Percentiles rank a stretch among this genome's conserved stretches.
These are phyloP conservation scores for Virgularia gustaviana DNA, from an alignment of 92 coral and sea anemone species.

Conservation along the genomic window DNA sequence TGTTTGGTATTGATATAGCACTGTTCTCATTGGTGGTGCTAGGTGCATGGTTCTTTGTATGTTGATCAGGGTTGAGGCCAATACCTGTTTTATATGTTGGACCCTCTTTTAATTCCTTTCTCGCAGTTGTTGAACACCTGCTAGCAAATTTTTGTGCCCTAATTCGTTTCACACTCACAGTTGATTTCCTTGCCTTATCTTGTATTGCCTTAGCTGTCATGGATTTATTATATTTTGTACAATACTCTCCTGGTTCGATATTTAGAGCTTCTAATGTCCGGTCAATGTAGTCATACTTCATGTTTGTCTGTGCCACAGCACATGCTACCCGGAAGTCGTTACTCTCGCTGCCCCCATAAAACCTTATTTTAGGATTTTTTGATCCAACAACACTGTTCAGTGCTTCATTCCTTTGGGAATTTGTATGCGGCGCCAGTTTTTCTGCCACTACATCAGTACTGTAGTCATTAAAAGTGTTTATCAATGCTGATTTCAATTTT, in stretches of 20 bases:
- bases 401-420: too few relatives aligned
- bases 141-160: not conserved
- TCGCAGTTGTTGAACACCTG: conserved; percentile 16
- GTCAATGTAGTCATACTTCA: conserved; percentile 26
- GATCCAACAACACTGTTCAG: not conserved
- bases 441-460: too few relatives aligned
- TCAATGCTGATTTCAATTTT: too few relatives aligned
- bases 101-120: conserved; percentile 47
- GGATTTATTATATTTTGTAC: too few relatives aligned
- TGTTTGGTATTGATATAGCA: not conserved
- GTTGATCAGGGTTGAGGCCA: conserved; percentile 34
- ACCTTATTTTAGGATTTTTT: too few relatives aligned
- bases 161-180: conserved; percentile 17
- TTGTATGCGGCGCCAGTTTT: too few relatives aligned
- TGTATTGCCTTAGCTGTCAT: not conserved
- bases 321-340: too few relatives aligned
- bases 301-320: conserved; percentile 38
- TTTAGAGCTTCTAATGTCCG: conserved; percentile 1
- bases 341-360: too few relatives aligned
- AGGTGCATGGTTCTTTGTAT: not conserved
- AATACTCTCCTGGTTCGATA: conserved; percentile 6
- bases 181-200: conserved; percentile 19
- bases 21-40: not conserved
- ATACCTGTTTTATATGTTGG: conserved; percentile 33
- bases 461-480: too few relatives aligned